These are phyloP conservation scores for Diplolepis rosae DNA, from an alignment of 2,888 invertebrate genomes.

Conservation along the genomic window DNA sequence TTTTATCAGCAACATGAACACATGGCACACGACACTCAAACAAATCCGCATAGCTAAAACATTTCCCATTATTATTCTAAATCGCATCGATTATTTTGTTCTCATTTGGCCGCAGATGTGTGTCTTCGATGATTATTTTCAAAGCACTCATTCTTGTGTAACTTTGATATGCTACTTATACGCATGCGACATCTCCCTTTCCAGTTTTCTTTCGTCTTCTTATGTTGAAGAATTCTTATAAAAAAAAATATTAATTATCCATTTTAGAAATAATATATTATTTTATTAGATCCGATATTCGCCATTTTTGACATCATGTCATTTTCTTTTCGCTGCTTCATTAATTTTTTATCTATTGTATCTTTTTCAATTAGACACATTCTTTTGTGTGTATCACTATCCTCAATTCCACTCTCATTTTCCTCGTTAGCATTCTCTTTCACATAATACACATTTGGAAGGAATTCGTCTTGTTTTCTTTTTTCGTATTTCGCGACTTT, in stretches of 20 bases:
- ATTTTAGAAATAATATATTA: not conserved
- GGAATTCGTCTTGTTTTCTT: slow-evolving; percentile 19
- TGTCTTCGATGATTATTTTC: slow-evolving; percentile 19
- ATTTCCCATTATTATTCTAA: slow-evolving; percentile 21
- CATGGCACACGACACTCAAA: slow-evolving; percentile 53
- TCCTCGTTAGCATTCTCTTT: not conserved
- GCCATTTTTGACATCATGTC: no score
- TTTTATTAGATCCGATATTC: no score
- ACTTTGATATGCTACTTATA: slow-evolving; percentile 60
- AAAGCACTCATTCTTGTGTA: slow-evolving; percentile 43
- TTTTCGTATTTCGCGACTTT: slow-evolving; percentile 22
- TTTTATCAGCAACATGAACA: slow-evolving; percentile 54
- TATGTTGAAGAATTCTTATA: not conserved
- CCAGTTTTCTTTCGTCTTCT: not conserved
- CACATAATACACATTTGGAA: not conserved
- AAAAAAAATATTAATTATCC: slow-evolving; percentile 1
- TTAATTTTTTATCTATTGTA: no score
- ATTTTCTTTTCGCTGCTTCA: no score
- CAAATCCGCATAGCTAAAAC: slow-evolving; percentile 23
- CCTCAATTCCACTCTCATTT: not conserved
- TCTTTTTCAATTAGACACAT: no score
- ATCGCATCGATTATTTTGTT: slow-evolving; percentile 4
- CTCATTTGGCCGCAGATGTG: slow-evolving; percentile 22
- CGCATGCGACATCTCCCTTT: slow-evolving; percentile 36
- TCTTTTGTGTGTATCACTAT: no score